Base-by-base conservation (phyloP, 2,797 vertebrate species). In the Sebastes paucispinis region DNA sequence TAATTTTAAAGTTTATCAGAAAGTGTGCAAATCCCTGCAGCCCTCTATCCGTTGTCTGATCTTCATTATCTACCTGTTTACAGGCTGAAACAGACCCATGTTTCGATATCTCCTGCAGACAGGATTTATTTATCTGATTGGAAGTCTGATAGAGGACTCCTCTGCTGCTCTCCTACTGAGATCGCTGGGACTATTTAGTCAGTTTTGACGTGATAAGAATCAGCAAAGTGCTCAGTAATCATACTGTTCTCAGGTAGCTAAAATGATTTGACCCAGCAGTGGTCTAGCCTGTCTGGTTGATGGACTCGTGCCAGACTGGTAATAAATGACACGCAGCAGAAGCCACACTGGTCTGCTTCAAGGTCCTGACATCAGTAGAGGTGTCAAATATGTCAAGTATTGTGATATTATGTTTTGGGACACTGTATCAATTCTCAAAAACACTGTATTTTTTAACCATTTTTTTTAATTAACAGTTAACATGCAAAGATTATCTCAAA, bases 141-240 rank as follows among this genome's bases (percentile, higher is more conserved):
- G 50, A 69, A 77, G 69, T 84, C 59, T 2, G 75, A 81, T 72
- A 36, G 75, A 60, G 29, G 74, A 54, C 6, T 64, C 64, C 12
- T 66, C 68, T 60, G 43, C 18, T 59, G 58, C 77, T 68, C 57
- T 73, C 22, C 59, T 71, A 11, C 77, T 31, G 69, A 81, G 83
- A 81, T 80, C 65, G 72, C 66, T 52, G 27, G 69, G 75, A 74
- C 80, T 90, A 88, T 90, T 90, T 87, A 86, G 73, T 86, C 86
- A 68, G 71, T 75, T 77, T 66, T 43, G 6, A 20, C 34, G 32
- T 82, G 86, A 88, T 83, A 77, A 77, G 75, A 86, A 77, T 86
- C 55, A 43, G 60, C n/a, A 57, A 74, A 79, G 58, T 81, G 65
- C 68, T 73, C 34, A 1, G 54, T 75, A 78, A 80, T 79, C 79